A percentile compares a stretch with the other conserved stretches of the same genome.
Conservation (phyloP, 2,888 invertebrate genomes). For the Caenorhabditis becei region DNA sequence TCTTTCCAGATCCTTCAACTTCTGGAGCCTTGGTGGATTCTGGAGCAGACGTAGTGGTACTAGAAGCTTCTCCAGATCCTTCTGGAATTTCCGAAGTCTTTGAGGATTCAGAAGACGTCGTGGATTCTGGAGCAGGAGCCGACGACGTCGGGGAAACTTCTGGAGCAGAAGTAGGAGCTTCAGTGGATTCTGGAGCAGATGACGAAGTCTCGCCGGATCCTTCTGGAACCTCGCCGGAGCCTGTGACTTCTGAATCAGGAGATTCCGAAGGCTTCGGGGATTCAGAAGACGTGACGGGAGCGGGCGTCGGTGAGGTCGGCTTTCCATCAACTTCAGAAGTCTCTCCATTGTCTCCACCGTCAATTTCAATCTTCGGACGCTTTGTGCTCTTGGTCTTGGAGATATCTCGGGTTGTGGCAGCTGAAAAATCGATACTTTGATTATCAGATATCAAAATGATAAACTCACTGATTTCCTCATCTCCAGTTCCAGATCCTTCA, state of each 20-base stretch:
- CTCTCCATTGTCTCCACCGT: conserved; percentile 58
- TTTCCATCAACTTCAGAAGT: conserved; percentile 41
- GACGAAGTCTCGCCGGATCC: conserved; percentile 3
- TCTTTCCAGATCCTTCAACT: conserved; percentile 5
- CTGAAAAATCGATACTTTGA: conserved; percentile 1
- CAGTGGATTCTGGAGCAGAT: not conserved
- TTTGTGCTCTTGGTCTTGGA: conserved; percentile 48
- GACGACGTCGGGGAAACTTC: no score
- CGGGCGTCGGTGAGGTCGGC: not conserved
- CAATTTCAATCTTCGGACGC: conserved; percentile 45
- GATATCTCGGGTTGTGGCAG: conserved; percentile 53
- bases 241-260: not conserved
- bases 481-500: conserved; percentile 50
- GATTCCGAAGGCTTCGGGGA: conserved; percentile 3
- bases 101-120: not conserved
- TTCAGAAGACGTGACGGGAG: conserved; percentile 28
- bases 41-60: not conserved
- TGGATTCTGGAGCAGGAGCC: not conserved
- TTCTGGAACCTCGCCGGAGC: conserved; percentile 1
- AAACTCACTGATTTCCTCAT: conserved; percentile 54
- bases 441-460: not conserved
- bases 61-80: no score
- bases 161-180: no score
- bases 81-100: no score
- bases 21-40: not conserved